Percentiles rank a stretch among this genome's conserved stretches.
phyloP scores from a whole-genome alignment of 2,888 invertebrate species.

The Eurytoma adleriae region DNA sequence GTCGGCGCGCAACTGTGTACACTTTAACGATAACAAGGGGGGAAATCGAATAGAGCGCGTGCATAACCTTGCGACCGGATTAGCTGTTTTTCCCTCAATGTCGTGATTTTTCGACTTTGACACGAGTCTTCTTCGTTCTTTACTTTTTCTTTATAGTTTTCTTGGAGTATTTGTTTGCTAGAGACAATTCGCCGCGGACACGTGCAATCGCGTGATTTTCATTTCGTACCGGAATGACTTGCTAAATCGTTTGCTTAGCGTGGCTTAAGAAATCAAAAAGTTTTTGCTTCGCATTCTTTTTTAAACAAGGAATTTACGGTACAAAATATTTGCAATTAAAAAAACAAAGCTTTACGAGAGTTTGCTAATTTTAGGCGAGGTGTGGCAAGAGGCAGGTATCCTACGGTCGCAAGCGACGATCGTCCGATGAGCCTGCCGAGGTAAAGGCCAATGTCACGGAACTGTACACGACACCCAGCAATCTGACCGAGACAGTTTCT shows the following conservation, averaged over 20 bases:
- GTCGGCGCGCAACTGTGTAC: conserved; percentile 30
- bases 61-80: too few species aligned
- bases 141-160: too few species aligned
- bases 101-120: neutral
- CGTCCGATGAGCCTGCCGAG: neutral
- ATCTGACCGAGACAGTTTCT: conserved; percentile 75
- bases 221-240: too few species aligned
- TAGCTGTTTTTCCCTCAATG: neutral
- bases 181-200: neutral
- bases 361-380: conserved; percentile 49
- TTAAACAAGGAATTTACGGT: too few species aligned
- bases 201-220: too few species aligned
- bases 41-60: neutral
- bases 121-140: too few species aligned
- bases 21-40: neutral
- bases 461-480: conserved; percentile 53
- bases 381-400: conserved; percentile 58
- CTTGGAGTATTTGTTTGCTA: neutral
- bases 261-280: neutral
- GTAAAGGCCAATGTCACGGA: conserved; percentile 57
- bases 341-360: too few species aligned
- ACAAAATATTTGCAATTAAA: too few species aligned
- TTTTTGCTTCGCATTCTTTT: too few species aligned
- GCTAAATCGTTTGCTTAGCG: too few species aligned
- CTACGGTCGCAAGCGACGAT: conserved; percentile 65